Percentiles rank a stretch among this genome's conserved stretches.
Evolutionary conservation across 2,797 vertebrate genomes (phyloP).

Genomic region (Manis pentadactyla): DNA sequence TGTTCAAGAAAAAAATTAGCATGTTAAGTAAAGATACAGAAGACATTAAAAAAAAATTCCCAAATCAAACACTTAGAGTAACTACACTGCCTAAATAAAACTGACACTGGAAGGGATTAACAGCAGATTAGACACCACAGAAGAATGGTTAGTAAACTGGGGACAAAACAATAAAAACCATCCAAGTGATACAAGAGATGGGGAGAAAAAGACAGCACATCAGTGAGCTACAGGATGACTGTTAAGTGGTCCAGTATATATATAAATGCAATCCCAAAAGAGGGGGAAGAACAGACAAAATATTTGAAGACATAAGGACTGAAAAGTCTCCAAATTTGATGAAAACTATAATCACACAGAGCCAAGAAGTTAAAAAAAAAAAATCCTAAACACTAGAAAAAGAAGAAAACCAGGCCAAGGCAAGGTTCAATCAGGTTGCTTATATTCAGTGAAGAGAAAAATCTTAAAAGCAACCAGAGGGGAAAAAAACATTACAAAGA

Average conservation of each 20-base stretch:
- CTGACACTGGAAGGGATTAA: background rate
- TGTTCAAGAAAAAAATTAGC: background rate
- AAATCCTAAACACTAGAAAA: slow-evolving; percentile 33
- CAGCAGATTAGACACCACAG: background rate
- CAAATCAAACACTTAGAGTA: slow-evolving; percentile 13
- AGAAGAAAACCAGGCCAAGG: background rate
- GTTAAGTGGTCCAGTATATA: background rate
- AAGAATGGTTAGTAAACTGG: background rate
- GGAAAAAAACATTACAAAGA: background rate
- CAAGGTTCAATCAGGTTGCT: background rate
- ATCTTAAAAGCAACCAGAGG: background rate
- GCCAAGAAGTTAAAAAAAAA: background rate
- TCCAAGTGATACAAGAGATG: background rate
- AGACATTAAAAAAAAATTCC: background rate
- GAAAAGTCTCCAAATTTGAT: slow-evolving; percentile 1
- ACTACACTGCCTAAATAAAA: background rate
- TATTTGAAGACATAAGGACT: background rate
- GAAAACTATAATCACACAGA: background rate
- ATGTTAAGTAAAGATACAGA: background rate
- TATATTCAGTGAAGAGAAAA: slow-evolving; percentile 12
- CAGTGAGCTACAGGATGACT: background rate
- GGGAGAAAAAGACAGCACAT: background rate
- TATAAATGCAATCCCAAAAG: background rate
- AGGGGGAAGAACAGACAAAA: background rate
- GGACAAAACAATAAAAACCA: background rate